Evolutionary conservation across 2,797 vertebrate genomes (phyloP).

Genomic region (Protonibea diacanthus): DNA sequence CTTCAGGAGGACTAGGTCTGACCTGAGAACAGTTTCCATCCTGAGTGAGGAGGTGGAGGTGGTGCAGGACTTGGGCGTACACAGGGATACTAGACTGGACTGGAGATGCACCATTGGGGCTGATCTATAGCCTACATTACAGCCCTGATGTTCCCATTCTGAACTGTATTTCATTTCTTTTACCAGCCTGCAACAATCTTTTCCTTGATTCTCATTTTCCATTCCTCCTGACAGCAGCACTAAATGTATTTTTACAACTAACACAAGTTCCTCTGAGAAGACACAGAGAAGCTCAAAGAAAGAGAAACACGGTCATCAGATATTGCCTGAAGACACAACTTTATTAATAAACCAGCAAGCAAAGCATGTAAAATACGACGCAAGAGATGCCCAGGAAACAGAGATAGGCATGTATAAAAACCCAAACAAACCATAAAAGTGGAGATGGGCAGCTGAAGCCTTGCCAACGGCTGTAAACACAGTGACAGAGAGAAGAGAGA

Average conservation of each 20-base stretch:
- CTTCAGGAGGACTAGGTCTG: too few relatives aligned
- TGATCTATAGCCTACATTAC: too few relatives aligned
- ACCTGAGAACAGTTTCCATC: too few relatives aligned
- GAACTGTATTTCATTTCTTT: not conserved
- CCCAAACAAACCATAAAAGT: conserved; percentile 52
- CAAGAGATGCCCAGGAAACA: conserved; percentile 38
- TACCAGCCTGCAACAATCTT: not conserved
- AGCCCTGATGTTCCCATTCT: not conserved
- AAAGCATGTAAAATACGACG: conserved; percentile 71
- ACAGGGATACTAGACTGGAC: too few relatives aligned
- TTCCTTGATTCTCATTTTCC: not conserved
- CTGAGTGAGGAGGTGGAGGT: too few relatives aligned
- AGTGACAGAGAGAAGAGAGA: conserved; percentile 34
- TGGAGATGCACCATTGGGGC: too few relatives aligned
- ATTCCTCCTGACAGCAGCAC: not conserved
- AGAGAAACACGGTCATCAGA: conserved; percentile 11
- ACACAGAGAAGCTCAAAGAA: conserved; percentile 4
- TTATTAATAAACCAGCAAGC: conserved; percentile 84
- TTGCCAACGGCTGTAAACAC: conserved; percentile 67
- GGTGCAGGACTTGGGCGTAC: too few relatives aligned
- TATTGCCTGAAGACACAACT: conserved; percentile 74
- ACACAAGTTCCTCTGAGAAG: not conserved
- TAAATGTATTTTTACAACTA: not conserved
- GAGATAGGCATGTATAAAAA: conserved; percentile 63
- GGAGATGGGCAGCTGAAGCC: conserved; percentile 37